phyloP scores from a whole-genome alignment of 2,113 vertebrate species.

The Pangasianodon gigas region DNA sequence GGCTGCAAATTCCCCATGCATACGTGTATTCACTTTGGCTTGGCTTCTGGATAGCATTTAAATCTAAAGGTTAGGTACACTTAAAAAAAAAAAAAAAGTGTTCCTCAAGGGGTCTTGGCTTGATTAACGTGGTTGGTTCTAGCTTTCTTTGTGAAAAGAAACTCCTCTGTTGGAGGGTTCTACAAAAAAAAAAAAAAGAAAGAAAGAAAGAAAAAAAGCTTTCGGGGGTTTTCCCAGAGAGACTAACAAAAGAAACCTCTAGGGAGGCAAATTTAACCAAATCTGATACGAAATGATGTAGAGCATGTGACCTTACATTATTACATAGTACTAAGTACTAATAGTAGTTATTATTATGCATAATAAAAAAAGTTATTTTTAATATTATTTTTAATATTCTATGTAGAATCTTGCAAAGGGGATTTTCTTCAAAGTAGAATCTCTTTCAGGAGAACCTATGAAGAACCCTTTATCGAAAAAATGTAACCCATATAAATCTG shows the following conservation, averaged over 20 bases:
- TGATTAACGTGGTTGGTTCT: constrained; percentile 10
- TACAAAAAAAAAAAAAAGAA: neutral
- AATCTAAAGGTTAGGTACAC: neutral
- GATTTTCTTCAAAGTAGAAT: no score
- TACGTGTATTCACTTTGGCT: constrained; percentile 6
- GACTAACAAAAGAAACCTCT: neutral
- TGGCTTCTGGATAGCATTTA: neutral
- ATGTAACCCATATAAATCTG: neutral
- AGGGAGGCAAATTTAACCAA: neutral
- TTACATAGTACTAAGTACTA: neutral
- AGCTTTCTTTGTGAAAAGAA: constrained; percentile 1
- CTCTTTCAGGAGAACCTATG: neutral
- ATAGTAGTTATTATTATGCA: neutral
- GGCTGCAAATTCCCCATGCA: constrained; percentile 10
- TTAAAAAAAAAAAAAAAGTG: neutral
- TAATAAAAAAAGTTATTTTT: neutral
- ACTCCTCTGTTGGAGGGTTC: constrained; percentile 4
- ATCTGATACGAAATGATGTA: neutral
- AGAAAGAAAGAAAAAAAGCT: neutral
- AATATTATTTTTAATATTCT: neutral
- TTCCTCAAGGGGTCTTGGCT: neutral
- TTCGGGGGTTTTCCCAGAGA: neutral
- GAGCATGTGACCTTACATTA: neutral
- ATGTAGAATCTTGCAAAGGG: neutral
- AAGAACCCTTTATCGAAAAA: neutral